A percentile compares a stretch with the other conserved stretches of the same genome.
Conservation (phyloP, 2,888 invertebrate genomes). For the Choristoneura rosaceana region DNA sequence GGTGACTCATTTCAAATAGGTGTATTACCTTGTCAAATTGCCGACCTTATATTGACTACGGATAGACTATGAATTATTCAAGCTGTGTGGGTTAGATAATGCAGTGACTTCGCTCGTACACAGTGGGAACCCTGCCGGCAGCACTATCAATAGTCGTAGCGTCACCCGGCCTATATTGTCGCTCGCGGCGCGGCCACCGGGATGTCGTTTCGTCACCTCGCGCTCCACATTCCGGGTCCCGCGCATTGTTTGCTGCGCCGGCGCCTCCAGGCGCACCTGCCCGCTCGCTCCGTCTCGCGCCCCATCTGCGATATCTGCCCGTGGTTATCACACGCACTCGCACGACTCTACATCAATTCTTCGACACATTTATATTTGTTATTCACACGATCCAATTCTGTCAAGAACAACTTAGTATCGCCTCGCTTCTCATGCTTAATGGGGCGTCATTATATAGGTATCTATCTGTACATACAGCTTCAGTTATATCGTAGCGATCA, state of each 20-base stretch:
- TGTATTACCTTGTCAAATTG: slow-evolving; percentile 29
- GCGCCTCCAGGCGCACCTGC: slow-evolving; percentile 47
- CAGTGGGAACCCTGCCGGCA: slow-evolving; percentile 43
- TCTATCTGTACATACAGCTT: background rate
- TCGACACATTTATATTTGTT: slow-evolving; percentile 63
- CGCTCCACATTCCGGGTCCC: slow-evolving; percentile 72
- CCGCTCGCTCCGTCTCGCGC: slow-evolving; percentile 44
- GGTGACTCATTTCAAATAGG: slow-evolving; percentile 30
- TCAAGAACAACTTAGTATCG: slow-evolving; percentile 63
- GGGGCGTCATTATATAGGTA: slow-evolving; percentile 48
- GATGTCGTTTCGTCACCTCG: slow-evolving; percentile 71
- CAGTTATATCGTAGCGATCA: no score
- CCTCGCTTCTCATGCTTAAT: slow-evolving; percentile 59
- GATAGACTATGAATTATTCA: slow-evolving; percentile 28
- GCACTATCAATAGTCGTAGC: slow-evolving; percentile 75
- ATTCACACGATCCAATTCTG: slow-evolving; percentile 75
- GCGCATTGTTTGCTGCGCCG: slow-evolving; percentile 64
- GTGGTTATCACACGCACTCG: slow-evolving; percentile 33
- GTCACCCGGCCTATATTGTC: slow-evolving; percentile 75
- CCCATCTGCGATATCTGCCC: slow-evolving; percentile 26
- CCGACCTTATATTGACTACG: slow-evolving; percentile 31
- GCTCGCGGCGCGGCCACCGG: slow-evolving; percentile 64
- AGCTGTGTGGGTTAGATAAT: slow-evolving; percentile 27
- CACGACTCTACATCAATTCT: slow-evolving; percentile 33
- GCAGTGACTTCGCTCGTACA: slow-evolving; percentile 15